Evolutionary conservation across 2,888 invertebrate species (phyloP).

Genomic region (Erebia aethiops): DNA sequence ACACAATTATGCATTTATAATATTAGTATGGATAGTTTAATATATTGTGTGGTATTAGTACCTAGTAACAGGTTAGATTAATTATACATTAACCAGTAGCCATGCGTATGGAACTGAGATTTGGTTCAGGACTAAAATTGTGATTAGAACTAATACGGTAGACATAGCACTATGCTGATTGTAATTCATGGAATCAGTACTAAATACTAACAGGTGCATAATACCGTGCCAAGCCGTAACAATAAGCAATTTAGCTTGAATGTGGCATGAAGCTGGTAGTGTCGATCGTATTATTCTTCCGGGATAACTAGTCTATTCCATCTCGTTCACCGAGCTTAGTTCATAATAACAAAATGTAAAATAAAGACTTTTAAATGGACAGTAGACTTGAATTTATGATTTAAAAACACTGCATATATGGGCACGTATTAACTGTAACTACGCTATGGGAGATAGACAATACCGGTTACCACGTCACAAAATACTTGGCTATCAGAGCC

Average conservation of each 20-base stretch:
- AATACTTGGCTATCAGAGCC: no score
- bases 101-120: constrained; percentile 24
- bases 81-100: constrained; percentile 28
- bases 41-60: constrained; percentile 22
- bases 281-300: no score
- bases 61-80: constrained; percentile 29
- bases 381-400: no score
- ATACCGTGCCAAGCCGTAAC: not conserved
- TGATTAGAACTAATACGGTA: constrained; percentile 11
- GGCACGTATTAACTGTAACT: no score
- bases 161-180: not conserved
- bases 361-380: no score
- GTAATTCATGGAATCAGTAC: not conserved
- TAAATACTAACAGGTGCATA: not conserved
- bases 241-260: not conserved
- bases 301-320: no score
- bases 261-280: not conserved
- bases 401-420: no score
- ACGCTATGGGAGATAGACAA: no score
- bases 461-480: no score
- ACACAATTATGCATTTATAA: no score
- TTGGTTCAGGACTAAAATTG: constrained; percentile 32
- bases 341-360: no score
- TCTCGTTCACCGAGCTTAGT: no score
- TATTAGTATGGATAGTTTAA: not conserved